Base-by-base conservation (phyloP, 2,888 invertebrate genomes). In the Hoplodrina blanda region DNA sequence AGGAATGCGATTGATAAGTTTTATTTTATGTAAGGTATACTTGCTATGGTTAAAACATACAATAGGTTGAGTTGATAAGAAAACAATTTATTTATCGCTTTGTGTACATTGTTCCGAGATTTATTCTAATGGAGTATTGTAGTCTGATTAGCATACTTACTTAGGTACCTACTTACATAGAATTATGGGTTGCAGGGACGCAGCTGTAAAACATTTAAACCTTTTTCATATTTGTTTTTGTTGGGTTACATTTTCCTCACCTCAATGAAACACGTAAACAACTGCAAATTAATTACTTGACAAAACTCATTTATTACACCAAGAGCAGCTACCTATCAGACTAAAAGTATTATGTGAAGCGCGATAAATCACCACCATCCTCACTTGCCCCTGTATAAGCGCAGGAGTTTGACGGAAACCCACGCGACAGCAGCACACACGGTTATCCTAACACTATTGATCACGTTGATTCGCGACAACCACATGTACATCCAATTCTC, bases 401-500 rank as follows among this genome's bases (percentile, higher is more conserved):
- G 85, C 17, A 91, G 33, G 1, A 91, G 46, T 71, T 86, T 84
- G 2, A 88, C 25, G 8, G 92, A 89, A 10, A 92, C 53, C 49
- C 83, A 84, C 11, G 91, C 50, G 2, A 82, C 88, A 33, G 88
- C 78, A 0, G 91, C 78, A 67, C 83, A 91, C 4, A 85, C 73
- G 1, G 88, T 82, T n/a, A 91, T 59, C 5, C 88, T 88, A 8
- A 92, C 69, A 37, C 89, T 73, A 10, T 73, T 89, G 2, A 89
- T 77, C 8, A 91, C 76, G 69, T 93, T 93, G 4, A 95, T 20
- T 41, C 86, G 80, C 0, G 92, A 83, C 10, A 87, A 20, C 89
- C 89, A 90, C 62, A 84, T 83, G 6, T 67, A 69, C 0, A 91
- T 5, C 0, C 91, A 89, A 19, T 66, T 82, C 0, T 84, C 85